Conservation (phyloP, 2,113 vertebrate genomes). For the Micromys minutus region DNA sequence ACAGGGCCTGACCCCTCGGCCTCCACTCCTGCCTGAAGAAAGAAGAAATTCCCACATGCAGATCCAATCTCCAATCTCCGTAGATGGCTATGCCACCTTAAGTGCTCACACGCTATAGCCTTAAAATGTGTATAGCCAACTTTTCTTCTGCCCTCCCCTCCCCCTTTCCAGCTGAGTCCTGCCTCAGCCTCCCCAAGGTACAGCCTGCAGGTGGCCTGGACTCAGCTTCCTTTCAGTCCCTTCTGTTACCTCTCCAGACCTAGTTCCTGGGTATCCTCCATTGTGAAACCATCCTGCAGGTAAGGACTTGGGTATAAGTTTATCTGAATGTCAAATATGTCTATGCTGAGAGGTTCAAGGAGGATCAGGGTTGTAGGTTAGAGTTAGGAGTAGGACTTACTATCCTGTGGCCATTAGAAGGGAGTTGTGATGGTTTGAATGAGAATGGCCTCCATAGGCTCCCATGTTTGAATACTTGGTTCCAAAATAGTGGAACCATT, state of each 20-base stretch:
- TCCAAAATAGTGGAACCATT: background rate
- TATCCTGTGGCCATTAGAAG: fast-evolving
- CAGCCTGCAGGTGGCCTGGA: fast-evolving
- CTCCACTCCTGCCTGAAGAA: slow-evolving; percentile 85
- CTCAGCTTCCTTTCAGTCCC: background rate
- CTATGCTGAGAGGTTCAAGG: background rate
- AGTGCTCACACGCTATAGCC: background rate
- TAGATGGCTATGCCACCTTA: fast-evolving
- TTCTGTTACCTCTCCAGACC: background rate
- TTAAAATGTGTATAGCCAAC: background rate
- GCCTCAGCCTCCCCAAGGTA: background rate
- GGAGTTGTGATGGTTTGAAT: background rate
- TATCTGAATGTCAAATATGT: background rate
- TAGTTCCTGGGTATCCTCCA: background rate
- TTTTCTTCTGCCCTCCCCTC: background rate
- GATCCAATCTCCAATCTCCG: background rate
- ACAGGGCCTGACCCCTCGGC: slow-evolving; percentile 86
- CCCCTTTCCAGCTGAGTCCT: no score
- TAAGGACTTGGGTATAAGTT: background rate
- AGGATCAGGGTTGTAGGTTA: background rate
- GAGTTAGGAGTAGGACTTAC: no score
- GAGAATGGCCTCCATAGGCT: background rate
- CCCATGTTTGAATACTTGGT: background rate
- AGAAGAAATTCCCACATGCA: slow-evolving; percentile 40
- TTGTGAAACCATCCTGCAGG: background rate